Conservation (phyloP, 1,140 invertebrate species). For the Drosophila lini region DNA sequence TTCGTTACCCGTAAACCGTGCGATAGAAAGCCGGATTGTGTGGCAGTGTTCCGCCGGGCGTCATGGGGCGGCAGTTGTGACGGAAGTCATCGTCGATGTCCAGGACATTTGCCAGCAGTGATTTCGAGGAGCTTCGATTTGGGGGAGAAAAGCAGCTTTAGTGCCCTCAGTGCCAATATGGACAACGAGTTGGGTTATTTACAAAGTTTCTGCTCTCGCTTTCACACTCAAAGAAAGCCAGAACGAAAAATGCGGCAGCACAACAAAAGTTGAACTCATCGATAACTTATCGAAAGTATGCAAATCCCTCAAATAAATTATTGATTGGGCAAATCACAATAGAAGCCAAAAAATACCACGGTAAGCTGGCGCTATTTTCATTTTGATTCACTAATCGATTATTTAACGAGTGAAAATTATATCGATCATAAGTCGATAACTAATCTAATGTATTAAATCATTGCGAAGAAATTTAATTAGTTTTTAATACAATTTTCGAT, state of each 20-base stretch:
- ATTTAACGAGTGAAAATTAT: too few relatives aligned
- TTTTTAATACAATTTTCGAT: too few relatives aligned
- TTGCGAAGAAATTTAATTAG: too few relatives aligned
- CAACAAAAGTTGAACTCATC: neutral
- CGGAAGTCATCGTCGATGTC: conserved; percentile 97
- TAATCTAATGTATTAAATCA: too few relatives aligned
- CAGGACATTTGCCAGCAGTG: conserved; percentile 96
- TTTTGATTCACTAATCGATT: neutral
- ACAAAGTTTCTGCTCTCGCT: conserved; percentile 10
- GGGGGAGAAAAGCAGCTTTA: conserved; percentile 27
- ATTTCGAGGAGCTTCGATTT: conserved; percentile 88
- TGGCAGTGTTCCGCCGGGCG: conserved; percentile 85
- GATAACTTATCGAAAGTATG: too few relatives aligned
- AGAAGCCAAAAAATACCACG: neutral
- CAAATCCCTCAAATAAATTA: too few relatives aligned
- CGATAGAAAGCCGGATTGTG: conserved; percentile 84
- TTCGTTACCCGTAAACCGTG: conserved; percentile 84
- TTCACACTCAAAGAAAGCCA: conserved; percentile 10
- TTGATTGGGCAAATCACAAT: neutral
- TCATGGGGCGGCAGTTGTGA: conserved; percentile 85
- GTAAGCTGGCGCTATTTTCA: neutral
- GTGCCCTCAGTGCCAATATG: conserved; percentile 8
- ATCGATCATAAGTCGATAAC: too few relatives aligned
- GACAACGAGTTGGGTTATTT: neutral
- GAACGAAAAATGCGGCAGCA: neutral